Conservation (phyloP, 2,113 vertebrate genomes). For the Paradisaea rubra region DNA sequence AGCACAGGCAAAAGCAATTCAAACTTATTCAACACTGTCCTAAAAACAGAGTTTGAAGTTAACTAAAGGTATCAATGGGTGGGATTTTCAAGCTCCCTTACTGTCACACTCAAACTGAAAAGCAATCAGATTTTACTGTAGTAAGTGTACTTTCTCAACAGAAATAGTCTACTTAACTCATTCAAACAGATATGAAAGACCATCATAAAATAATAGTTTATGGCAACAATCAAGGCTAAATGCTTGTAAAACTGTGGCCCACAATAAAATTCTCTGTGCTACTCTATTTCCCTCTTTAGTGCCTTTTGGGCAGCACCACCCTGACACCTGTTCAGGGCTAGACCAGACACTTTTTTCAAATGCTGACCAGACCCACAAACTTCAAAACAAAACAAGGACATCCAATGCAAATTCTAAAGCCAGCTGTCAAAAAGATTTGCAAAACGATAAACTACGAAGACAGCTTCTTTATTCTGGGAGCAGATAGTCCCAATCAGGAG, state of each 20-base stretch:
- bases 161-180: neutral
- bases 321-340: fast-evolving
- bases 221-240: neutral
- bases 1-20: neutral
- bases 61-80: neutral
- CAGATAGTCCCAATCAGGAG: neutral
- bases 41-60: neutral
- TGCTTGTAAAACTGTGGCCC: neutral
- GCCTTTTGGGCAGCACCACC: neutral
- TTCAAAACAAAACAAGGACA: neutral
- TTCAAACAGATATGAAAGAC: neutral
- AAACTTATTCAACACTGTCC: neutral
- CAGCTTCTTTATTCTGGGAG: neutral
- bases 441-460: neutral
- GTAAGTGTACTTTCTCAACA: neutral
- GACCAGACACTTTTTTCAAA: neutral
- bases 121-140: neutral
- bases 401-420: neutral
- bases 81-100: neutral
- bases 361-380: neutral
- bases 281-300: neutral
- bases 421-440: neutral
- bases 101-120: neutral
- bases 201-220: neutral
- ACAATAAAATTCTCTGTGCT: neutral